Conservation (phyloP, 2,797 vertebrate genomes). For the Pteronotus mesoamericanus region DNA sequence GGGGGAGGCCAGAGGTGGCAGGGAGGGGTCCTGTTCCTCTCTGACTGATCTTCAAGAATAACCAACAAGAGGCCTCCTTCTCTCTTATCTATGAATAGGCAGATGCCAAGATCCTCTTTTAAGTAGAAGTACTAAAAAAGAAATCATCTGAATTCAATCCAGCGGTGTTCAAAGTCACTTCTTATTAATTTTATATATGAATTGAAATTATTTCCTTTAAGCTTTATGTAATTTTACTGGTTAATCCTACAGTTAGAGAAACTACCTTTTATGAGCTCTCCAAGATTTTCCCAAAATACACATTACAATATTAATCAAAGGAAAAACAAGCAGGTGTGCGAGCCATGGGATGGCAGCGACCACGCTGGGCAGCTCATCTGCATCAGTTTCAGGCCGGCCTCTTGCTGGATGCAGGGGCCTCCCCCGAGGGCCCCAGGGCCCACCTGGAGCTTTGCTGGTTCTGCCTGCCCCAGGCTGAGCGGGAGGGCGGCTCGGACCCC, state of each 20-base stretch:
- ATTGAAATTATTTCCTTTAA: background rate
- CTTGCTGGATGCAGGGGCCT: background rate
- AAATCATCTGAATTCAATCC: constrained; percentile 16
- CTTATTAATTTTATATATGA: constrained; percentile 40
- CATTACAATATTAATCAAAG: background rate
- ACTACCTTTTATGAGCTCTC: background rate
- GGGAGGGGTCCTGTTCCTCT: background rate
- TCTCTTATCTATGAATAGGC: constrained; percentile 4
- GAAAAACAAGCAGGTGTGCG: background rate
- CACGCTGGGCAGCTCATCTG: background rate
- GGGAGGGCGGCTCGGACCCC: background rate
- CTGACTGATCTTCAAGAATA: background rate
- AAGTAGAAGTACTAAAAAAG: constrained; percentile 11
- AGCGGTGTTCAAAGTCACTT: background rate
- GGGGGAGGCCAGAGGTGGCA: background rate
- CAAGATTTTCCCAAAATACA: background rate
- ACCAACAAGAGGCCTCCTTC: background rate
- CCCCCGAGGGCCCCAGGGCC: too few species aligned
- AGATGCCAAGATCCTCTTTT: background rate
- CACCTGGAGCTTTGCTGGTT: rapidly evolving
- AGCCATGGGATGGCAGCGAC: rapidly evolving
- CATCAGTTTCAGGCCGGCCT: background rate
- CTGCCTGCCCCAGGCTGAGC: background rate
- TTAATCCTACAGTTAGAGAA: background rate
- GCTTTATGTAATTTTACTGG: background rate